Percentiles rank a stretch among this genome's conserved stretches.
Evolutionary conservation across 2,888 invertebrate genomes (phyloP).

Genomic region (Tricholauxania praeusta): DNA sequence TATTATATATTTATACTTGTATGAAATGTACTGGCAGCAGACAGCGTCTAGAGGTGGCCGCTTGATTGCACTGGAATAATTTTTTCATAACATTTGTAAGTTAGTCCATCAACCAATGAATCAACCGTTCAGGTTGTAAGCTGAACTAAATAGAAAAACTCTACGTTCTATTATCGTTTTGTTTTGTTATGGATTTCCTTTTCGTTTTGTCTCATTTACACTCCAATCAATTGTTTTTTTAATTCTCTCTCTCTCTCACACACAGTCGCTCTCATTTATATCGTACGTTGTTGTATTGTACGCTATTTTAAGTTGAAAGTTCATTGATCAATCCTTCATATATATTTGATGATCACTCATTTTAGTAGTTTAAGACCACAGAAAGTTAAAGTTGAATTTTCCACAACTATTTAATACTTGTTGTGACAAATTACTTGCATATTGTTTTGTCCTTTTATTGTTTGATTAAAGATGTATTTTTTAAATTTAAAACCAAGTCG

Average conservation of each 20-base stretch:
- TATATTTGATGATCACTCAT: no score
- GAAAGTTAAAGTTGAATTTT: no score
- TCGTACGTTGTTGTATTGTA: neutral
- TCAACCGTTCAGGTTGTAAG: no score
- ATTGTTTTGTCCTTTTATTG: no score
- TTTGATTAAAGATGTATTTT: no score
- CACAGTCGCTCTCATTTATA: slow-evolving; percentile 6
- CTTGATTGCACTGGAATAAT: slow-evolving; percentile 54
- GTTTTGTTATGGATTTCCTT: slow-evolving; percentile 2
- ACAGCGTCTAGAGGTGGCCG: slow-evolving; percentile 66
- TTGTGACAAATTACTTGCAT: no score
- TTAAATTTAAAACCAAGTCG: no score
- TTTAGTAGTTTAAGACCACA: no score
- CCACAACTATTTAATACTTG: no score
- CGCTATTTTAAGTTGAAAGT: slow-evolving; percentile 2
- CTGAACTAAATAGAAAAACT: slow-evolving; percentile 13
- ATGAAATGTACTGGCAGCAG: slow-evolving; percentile 60
- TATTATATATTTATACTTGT: slow-evolving; percentile 60
- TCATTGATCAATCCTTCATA: slow-evolving; percentile 9
- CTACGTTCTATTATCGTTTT: slow-evolving; percentile 2
- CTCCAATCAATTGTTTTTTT: neutral
- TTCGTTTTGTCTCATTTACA: slow-evolving; percentile 9
- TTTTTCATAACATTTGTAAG: slow-evolving; percentile 68
- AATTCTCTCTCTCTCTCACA: neutral
- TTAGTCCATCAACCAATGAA: slow-evolving; percentile 38